These are phyloP conservation scores for Hylaea fasciaria DNA, from an alignment of 2,888 invertebrate species.

Conservation along the genomic window DNA sequence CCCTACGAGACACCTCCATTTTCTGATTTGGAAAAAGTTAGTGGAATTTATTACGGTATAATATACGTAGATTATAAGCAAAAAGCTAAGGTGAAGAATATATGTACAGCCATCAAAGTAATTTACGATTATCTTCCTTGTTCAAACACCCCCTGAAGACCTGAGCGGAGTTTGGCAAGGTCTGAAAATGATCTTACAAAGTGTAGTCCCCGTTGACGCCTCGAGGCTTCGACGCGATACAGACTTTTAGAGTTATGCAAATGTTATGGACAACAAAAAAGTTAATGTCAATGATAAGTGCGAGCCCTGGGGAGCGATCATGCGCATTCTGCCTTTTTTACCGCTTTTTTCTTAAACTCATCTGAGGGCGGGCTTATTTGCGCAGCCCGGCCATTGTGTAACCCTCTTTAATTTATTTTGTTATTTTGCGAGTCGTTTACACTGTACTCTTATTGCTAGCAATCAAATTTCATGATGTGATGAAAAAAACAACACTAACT, in stretches of 20 bases:
- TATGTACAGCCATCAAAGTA: conserved; percentile 50
- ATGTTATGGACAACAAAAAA: conserved; percentile 85
- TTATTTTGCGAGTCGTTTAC: conserved; percentile 56
- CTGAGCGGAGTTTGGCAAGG: conserved; percentile 62
- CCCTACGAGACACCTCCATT: conserved; percentile 25
- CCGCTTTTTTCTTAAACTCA: conserved; percentile 57
- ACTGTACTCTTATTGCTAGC: conserved; percentile 51
- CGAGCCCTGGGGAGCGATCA: conserved; percentile 74
- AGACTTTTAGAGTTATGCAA: conserved; percentile 82
- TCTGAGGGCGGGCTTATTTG: conserved; percentile 57
- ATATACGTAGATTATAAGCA: conserved; percentile 1
- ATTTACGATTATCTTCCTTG: conserved; percentile 68
- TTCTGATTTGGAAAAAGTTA: conserved; percentile 16
- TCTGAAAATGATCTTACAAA: conserved; percentile 84
- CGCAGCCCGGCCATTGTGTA: conserved; percentile 57
- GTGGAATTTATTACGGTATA: conserved; percentile 4
- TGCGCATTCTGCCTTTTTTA: conserved; percentile 58
- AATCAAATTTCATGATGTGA: conserved; percentile 53
- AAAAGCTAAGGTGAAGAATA: conserved; percentile 28
- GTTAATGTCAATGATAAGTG: conserved; percentile 84
- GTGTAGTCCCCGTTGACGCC: conserved; percentile 76
- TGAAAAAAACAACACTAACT: conserved; percentile 44
- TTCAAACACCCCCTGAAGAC: conserved; percentile 71
- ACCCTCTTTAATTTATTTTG: conserved; percentile 70
- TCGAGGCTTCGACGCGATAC: conserved; percentile 70